These are phyloP conservation scores for Archaeoteleia sp. DNA, from an alignment of 2,888 invertebrate genomes.

Conservation along the genomic window DNA sequence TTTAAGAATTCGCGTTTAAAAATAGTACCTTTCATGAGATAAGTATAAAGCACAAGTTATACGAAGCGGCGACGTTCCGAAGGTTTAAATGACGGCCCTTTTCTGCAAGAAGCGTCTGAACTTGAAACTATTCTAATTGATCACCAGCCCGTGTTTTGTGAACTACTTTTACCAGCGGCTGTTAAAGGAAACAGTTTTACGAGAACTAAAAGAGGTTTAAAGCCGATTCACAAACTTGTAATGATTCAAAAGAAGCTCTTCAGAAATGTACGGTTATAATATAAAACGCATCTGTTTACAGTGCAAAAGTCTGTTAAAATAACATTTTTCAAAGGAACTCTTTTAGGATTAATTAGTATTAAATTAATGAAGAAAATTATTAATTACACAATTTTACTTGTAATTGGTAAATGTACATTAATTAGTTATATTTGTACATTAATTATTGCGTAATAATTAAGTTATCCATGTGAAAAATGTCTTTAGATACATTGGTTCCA, in stretches of 20 bases:
- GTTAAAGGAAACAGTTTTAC: conserved; percentile 30
- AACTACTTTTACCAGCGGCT: conserved; percentile 27
- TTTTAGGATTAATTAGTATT: too few species aligned
- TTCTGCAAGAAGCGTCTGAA: conserved; percentile 13
- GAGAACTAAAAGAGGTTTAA: conserved; percentile 38
- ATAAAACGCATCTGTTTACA: conserved; percentile 16
- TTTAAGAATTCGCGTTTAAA: too few species aligned
- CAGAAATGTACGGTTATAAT: conserved; percentile 1
- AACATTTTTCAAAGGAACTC: too few species aligned
- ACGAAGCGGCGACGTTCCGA: conserved; percentile 10
- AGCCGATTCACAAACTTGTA: conserved; percentile 37
- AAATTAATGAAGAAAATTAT: too few species aligned
- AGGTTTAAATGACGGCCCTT: conserved; percentile 16
- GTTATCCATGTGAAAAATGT: neutral
- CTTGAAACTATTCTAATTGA: conserved; percentile 40
- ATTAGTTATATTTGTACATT: too few species aligned
- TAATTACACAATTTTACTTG: too few species aligned
- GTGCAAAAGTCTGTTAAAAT: conserved; percentile 1
- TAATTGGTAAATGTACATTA: too few species aligned
- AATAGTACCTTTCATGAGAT: conserved; percentile 3
- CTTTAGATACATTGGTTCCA: conserved; percentile 93
- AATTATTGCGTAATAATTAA: too few species aligned
- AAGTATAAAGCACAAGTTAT: conserved; percentile 16
- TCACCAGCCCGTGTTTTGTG: conserved; percentile 29
- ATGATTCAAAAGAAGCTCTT: conserved; percentile 36